Conservation (phyloP, 2,888 invertebrate species). For the Bedellia somnulentella region DNA sequence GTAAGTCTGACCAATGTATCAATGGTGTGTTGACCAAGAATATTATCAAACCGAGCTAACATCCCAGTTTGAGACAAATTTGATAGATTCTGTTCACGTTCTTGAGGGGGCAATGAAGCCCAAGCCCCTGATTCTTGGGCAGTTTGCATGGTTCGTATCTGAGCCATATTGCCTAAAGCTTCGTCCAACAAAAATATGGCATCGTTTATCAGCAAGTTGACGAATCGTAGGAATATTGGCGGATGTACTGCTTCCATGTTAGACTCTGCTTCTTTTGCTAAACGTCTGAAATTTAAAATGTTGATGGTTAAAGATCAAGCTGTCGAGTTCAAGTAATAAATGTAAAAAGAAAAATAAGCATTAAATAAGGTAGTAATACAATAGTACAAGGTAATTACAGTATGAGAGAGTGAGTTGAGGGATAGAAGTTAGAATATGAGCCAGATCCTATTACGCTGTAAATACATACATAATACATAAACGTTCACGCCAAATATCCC, state of each 20-base stretch:
- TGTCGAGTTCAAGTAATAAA: too few relatives aligned
- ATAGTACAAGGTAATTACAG: too few relatives aligned
- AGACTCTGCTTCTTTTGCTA: conserved; percentile 79
- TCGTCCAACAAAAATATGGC: conserved; percentile 94
- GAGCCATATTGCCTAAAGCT: conserved; percentile 85
- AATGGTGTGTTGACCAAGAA: conserved; percentile 87
- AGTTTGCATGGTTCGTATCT: conserved; percentile 79
- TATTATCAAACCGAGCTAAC: conserved; percentile 89
- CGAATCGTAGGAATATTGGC: conserved; percentile 90
- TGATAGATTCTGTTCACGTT: conserved; percentile 73
- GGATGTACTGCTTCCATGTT: conserved; percentile 91
- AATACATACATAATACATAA: too few relatives aligned
- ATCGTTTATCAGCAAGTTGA: conserved; percentile 96
- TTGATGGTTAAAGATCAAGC: too few relatives aligned
- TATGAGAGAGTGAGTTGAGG: too few relatives aligned
- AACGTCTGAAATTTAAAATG: conserved; percentile 51
- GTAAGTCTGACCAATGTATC: conserved; percentile 78
- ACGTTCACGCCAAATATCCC: too few relatives aligned
- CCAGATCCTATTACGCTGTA: too few relatives aligned
- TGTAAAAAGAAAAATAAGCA: too few relatives aligned
- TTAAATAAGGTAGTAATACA: too few relatives aligned
- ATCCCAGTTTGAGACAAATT: conserved; percentile 77
- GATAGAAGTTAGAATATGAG: too few relatives aligned
- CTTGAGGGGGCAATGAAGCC: conserved; percentile 67
- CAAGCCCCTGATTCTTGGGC: conserved; percentile 76